A percentile compares a stretch with the other conserved stretches of the same genome.
Evolutionary conservation across 1,140 invertebrate species (phyloP).

Genomic region (Brachionus manjavacas): DNA sequence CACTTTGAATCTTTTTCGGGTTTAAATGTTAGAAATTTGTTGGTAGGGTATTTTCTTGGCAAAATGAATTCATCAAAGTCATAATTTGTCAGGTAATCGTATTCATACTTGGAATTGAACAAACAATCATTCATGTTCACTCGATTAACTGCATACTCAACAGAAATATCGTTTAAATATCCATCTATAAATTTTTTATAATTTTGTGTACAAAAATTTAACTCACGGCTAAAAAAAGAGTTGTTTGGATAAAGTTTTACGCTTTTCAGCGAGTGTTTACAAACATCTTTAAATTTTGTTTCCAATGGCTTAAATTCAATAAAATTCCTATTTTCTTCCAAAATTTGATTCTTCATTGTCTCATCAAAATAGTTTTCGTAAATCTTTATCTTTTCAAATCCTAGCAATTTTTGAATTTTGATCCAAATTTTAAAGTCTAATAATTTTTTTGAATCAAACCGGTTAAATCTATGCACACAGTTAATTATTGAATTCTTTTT

Average conservation of each 20-base stretch:
- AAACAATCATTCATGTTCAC: constrained; percentile 5
- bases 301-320: not conserved
- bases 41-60: not conserved
- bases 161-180: not conserved
- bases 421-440: too few relatives aligned
- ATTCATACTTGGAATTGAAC: not conserved
- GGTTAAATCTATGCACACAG: not conserved
- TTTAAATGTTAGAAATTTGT: not conserved
- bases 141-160: not conserved
- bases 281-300: not conserved
- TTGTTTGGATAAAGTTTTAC: not conserved
- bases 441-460: too few relatives aligned
- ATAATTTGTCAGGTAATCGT: not conserved
- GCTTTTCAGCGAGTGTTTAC: not conserved
- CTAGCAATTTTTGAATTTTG: too few relatives aligned
- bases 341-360: too few relatives aligned
- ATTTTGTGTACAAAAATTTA: not conserved
- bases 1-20: not conserved
- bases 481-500: too few relatives aligned
- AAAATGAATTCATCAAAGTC: not conserved
- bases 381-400: too few relatives aligned
- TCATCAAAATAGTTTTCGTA: too few relatives aligned
- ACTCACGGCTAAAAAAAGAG: not conserved
- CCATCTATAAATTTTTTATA: not conserved
- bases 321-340: too few relatives aligned